These are phyloP conservation scores for Agapornis canus DNA, from an alignment of 2,797 vertebrate species.

Conservation along the genomic window DNA sequence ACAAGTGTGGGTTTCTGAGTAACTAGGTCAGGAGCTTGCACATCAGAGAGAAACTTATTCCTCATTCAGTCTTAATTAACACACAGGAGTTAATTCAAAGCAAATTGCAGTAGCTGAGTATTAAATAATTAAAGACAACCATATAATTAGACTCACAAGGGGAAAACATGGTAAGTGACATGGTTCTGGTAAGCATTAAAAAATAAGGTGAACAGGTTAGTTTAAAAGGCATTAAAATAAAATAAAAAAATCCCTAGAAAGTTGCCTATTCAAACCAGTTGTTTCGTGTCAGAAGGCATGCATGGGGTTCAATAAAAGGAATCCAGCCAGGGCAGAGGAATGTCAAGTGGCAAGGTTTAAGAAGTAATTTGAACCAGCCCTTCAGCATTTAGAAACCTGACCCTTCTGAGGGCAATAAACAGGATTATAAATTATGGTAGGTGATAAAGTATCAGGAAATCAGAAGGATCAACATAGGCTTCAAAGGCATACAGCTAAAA, in stretches of 20 bases:
- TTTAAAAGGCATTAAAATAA: conserved; percentile 4
- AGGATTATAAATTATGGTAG: conserved; percentile 57
- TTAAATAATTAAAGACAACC: neutral
- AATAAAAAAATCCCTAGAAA: neutral
- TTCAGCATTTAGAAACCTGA: conserved; percentile 58
- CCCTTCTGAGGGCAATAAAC: conserved; percentile 49
- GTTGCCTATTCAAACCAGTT: neutral
- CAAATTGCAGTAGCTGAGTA: neutral
- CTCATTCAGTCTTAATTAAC: neutral
- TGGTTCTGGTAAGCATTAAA: neutral
- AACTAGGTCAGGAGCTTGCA: neutral
- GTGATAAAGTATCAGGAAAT: conserved; percentile 64
- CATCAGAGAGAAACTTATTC: neutral
- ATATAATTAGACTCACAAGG: neutral
- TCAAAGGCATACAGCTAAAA: neutral
- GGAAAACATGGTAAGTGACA: neutral
- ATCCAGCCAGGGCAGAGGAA: neutral
- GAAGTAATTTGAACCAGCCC: conserved; percentile 53
- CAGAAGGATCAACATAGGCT: conserved; percentile 34
- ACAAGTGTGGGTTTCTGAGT: neutral
- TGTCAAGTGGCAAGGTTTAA: conserved; percentile 42
- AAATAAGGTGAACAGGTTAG: neutral
- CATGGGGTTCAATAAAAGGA: neutral
- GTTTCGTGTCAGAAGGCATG: neutral
- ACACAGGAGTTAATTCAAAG: neutral